A percentile compares a stretch with the other conserved stretches of the same genome.
Conservation (phyloP, 2,113 vertebrate species). For the Corvus hawaiiensis region DNA sequence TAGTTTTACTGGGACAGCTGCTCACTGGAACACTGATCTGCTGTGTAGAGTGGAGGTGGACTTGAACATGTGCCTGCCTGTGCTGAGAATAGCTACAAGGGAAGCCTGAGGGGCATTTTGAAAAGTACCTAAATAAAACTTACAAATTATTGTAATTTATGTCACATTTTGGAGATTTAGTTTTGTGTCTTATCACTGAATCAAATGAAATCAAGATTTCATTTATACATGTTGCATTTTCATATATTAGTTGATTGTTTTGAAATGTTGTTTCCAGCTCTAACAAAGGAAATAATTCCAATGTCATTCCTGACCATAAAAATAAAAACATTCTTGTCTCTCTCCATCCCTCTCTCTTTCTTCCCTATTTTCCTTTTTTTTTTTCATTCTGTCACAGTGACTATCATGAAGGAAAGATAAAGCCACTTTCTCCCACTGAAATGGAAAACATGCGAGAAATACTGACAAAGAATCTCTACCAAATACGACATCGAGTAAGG, state of each 20-base stretch:
- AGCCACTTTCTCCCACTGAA: slow-evolving; percentile 78
- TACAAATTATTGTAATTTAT: neutral
- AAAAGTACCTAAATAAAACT: neutral
- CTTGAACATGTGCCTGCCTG: neutral
- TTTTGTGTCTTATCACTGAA: neutral
- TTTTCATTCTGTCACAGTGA: slow-evolving; percentile 59
- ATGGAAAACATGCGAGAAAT: slow-evolving; percentile 89
- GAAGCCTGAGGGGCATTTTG: neutral
- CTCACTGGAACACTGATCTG: neutral
- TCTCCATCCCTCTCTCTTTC: neutral
- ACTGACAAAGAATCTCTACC: slow-evolving; percentile 95
- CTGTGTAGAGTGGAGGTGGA: accelerated
- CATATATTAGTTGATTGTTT: neutral
- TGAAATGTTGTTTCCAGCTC: neutral
- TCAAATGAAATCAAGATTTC: neutral
- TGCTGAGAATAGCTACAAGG: neutral
- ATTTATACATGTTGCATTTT: neutral
- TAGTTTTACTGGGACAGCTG: neutral
- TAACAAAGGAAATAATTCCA: neutral
- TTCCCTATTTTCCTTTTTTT: neutral
- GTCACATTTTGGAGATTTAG: neutral
- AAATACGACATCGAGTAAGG: slow-evolving; percentile 90
- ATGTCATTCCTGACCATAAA: neutral
- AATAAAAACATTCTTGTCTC: neutral
- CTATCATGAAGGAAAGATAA: slow-evolving; percentile 76